Base-by-base conservation (phyloP, 1,140 invertebrate species). In the Halictus rubicundus region DNA sequence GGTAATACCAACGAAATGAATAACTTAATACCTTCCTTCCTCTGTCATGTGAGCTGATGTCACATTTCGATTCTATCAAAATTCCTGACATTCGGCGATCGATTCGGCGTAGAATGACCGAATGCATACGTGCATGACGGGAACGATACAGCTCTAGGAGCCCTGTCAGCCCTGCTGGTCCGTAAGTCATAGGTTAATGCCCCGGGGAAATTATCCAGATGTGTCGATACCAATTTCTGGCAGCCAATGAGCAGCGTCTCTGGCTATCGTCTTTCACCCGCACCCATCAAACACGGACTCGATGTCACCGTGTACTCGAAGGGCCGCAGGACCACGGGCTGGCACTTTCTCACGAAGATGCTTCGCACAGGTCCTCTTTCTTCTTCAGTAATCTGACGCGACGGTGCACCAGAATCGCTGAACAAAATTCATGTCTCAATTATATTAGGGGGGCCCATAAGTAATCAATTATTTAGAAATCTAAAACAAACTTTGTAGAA, bases 171-270 rank as follows among this genome's bases (percentile, higher is more conserved):
- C 12, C 4, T 61, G 14, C 14, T 52, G 60, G 60, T 37, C 78
- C 68, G 80, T 85, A 87, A 87, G 84, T 81, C 79, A 86, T 52
- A 78, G 75, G 78, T 85, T 79, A 81, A 86, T 60, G 73, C 81
- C 84, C 78, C 49, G 77, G 86, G 84, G 81, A 87, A 87, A 87
- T 86, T 83, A 87, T 63, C 42, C 60, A 77, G 72, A 66, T 76
- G 49, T 72, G 65, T 84, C 76, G 84, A 80, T 84, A 74, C 64
- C 68, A 78, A 77, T 86, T 80, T 80, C 27, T 46, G 57, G 59
- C 49, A 60, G 57, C 70, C 81, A 81, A 86, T 86, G 81, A 61
- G 59, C 25, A 61, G 25, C 59, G 25, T 61, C 23, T 27, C 25
- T 19, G 25, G 10, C 25, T 61, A 61, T 61, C 59, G 59, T 27